Evolutionary conservation across 2,888 invertebrate species (phyloP).

Genomic region (Cephus nigrinus): DNA sequence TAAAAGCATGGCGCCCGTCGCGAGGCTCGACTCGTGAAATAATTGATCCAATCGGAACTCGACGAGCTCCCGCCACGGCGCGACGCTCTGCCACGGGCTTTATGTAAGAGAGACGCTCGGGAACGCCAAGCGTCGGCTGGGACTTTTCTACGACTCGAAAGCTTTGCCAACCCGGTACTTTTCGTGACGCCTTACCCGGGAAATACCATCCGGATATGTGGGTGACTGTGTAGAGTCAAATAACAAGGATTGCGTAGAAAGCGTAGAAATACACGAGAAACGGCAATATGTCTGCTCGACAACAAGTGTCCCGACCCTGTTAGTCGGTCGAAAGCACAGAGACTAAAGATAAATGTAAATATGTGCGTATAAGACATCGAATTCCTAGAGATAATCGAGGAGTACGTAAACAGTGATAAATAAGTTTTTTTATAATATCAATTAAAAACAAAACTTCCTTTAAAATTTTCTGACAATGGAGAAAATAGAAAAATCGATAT

Average conservation of each 20-base stretch:
- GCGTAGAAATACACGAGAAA: neutral
- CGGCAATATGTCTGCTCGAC: neutral
- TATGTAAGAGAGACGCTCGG: slow-evolving; percentile 32
- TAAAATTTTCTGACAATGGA: neutral
- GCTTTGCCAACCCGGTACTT: neutral
- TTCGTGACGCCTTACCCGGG: neutral
- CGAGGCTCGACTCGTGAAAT: slow-evolving; percentile 45
- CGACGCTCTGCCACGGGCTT: slow-evolving; percentile 35
- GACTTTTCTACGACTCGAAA: neutral
- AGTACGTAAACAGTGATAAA: neutral
- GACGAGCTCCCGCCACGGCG: slow-evolving; percentile 43
- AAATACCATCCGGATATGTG: neutral
- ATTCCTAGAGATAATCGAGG: neutral
- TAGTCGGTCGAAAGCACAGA: neutral
- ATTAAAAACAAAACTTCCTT: neutral
- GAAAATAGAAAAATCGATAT: neutral
- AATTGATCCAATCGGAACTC: slow-evolving; percentile 53
- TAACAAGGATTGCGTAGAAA: neutral
- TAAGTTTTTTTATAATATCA: neutral
- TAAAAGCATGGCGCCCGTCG: slow-evolving; percentile 34
- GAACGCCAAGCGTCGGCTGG: neutral
- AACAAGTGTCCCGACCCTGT: neutral
- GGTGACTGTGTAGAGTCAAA: neutral
- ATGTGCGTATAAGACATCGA: neutral
- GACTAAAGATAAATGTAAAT: neutral